A percentile compares a stretch with the other conserved stretches of the same genome.
These are phyloP conservation scores for Ianthella basta DNA, from an alignment of 37 sponge, comb jelly and placozoan species.

Conservation along the genomic window DNA sequence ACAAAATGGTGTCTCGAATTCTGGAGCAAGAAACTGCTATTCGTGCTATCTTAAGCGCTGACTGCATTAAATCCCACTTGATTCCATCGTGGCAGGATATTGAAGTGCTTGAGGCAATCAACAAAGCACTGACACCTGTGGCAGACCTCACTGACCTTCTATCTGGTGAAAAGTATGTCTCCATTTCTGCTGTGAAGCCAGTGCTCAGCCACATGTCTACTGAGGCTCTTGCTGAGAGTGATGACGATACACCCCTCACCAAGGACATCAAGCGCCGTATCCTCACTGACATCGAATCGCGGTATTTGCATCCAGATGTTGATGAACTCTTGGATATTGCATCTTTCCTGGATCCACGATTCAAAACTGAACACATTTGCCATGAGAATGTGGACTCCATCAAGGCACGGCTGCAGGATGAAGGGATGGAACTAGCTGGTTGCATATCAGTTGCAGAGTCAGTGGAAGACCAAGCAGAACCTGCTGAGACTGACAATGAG, in stretches of 20 bases:
- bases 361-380: conserved; percentile 21
- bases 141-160: conserved; percentile 45
- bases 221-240: not conserved
- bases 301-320: not conserved
- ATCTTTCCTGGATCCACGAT: conserved; percentile 45
- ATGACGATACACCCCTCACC: conserved; percentile 31
- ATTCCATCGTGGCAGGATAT: conserved; percentile 47
- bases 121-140: conserved; percentile 31
- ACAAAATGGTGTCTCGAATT: not conserved
- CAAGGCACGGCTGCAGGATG: no score
- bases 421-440: no score
- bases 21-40: conserved; percentile 5
- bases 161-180: conserved; percentile 42
- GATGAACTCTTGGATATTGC: conserved; percentile 22
- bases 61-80: conserved; percentile 38
- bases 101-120: conserved; percentile 40
- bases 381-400: no score
- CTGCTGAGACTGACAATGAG: no score
- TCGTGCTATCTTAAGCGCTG: not conserved
- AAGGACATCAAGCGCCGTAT: conserved; percentile 38
- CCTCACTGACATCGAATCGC: not conserved
- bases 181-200: conserved; percentile 39
- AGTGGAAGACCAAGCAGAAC: no score
- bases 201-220: conserved; percentile 16
- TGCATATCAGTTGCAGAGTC: no score